Conservation (phyloP, 2,113 vertebrate genomes). For the Neogobius melanostomus region DNA sequence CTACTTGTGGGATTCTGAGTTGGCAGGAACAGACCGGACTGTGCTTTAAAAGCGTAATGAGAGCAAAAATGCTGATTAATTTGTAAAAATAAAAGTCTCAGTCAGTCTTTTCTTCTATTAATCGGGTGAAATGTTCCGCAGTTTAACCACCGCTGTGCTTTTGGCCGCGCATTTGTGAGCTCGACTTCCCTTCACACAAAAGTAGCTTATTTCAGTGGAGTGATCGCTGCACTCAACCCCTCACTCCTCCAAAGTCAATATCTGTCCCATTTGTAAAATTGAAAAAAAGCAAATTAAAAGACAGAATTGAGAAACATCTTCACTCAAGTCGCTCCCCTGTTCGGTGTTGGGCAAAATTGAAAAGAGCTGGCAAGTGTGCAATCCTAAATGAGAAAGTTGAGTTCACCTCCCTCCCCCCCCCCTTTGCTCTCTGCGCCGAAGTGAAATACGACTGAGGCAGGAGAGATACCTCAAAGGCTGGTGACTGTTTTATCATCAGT, state of each 20-base stretch:
- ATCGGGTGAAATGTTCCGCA: too few relatives aligned
- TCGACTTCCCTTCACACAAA: constrained; percentile 22
- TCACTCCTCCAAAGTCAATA: constrained; percentile 48
- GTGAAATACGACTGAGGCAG: constrained; percentile 38
- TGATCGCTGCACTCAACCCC: constrained; percentile 32
- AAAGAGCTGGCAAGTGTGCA: constrained; percentile 28
- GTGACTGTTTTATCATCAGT: constrained; percentile 41
- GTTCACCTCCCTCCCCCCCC: constrained; percentile 15
- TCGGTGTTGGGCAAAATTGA: constrained; percentile 43
- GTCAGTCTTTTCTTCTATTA: too few relatives aligned
- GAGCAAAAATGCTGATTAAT: too few relatives aligned
- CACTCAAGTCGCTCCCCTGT: constrained; percentile 28
- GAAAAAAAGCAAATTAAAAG: constrained; percentile 59
- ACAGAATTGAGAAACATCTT: constrained; percentile 44
- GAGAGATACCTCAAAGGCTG: constrained; percentile 39
- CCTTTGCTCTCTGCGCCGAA: constrained; percentile 23
- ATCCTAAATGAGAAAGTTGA: constrained; percentile 44
- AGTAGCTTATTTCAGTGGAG: constrained; percentile 35
- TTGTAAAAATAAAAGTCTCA: too few relatives aligned
- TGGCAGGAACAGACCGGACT: neutral
- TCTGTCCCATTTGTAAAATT: constrained; percentile 58
- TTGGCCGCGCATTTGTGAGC: neutral
- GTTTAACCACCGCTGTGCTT: neutral
- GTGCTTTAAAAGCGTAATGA: neutral
- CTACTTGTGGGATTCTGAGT: neutral